Evolutionary conservation across 2,797 vertebrate species (phyloP).

Genomic region (Peromyscus aztecus): DNA sequence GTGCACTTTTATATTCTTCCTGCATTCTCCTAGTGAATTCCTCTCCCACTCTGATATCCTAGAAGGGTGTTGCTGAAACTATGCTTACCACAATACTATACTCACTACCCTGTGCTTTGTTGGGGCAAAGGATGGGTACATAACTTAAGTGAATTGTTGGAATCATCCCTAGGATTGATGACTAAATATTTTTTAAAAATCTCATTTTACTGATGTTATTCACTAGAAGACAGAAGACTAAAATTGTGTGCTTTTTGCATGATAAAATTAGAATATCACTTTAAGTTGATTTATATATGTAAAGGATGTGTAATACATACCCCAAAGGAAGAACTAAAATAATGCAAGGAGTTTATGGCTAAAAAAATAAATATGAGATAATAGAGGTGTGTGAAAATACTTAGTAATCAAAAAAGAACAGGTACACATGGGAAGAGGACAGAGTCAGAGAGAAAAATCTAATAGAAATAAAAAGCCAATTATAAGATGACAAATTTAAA

Average conservation of each 20-base stretch:
- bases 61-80: constrained; percentile 22
- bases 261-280: background rate
- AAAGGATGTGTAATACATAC: constrained; percentile 2
- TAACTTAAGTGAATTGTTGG: background rate
- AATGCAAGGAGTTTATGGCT: constrained; percentile 34
- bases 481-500: constrained; percentile 37
- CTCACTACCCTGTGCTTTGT: background rate
- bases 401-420: background rate
- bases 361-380: background rate
- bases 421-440: background rate
- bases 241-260: background rate
- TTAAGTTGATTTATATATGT: background rate
- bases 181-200: constrained; percentile 10
- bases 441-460: constrained; percentile 31
- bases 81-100: background rate
- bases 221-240: background rate
- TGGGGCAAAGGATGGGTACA: background rate
- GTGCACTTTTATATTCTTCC: constrained; percentile 1
- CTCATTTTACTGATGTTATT: constrained; percentile 44
- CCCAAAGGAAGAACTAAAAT: constrained; percentile 18
- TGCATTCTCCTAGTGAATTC: constrained; percentile 1
- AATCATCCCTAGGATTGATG: background rate
- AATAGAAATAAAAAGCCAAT: constrained; percentile 2
- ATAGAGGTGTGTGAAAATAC: constrained; percentile 7
- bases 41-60: background rate